Evolutionary conservation across 2,888 invertebrate species (phyloP).

Genomic region (Ophraella communa): DNA sequence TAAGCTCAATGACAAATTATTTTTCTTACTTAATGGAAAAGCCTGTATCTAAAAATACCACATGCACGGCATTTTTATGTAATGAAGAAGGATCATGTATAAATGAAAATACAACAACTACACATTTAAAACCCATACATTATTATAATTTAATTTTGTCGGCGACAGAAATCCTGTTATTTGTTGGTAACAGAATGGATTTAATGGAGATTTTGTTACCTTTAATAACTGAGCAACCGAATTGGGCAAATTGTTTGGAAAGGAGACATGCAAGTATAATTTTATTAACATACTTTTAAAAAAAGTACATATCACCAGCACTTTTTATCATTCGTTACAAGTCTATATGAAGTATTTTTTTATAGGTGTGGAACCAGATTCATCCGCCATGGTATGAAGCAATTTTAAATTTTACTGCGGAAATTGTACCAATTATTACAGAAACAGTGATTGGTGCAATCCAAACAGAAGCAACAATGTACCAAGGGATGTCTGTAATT

Average conservation of each 20-base stretch:
- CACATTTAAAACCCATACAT: constrained; percentile 41
- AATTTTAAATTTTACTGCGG: constrained; percentile 69
- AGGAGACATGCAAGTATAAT: constrained; percentile 69
- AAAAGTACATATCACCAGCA: no score
- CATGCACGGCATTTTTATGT: constrained; percentile 75
- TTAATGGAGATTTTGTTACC: constrained; percentile 70
- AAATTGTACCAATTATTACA: constrained; percentile 69
- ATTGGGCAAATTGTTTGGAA: constrained; percentile 78
- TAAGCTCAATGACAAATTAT: constrained; percentile 57
- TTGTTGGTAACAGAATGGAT: constrained; percentile 69
- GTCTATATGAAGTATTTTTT: no score
- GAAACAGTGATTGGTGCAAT: constrained; percentile 74
- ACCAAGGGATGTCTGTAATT: constrained; percentile 79
- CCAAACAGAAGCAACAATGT: constrained; percentile 79
- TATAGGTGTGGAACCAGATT: constrained; percentile 81
- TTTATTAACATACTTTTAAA: no score
- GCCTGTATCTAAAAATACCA: constrained; percentile 42
- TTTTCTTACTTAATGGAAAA: constrained; percentile 45
- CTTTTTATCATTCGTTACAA: no score
- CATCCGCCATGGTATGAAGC: constrained; percentile 80
- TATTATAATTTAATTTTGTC: constrained; percentile 69
- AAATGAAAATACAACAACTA: constrained; percentile 46
- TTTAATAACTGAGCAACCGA: constrained; percentile 63
- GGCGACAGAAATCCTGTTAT: constrained; percentile 68
- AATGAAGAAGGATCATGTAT: constrained; percentile 66